Percentiles rank a stretch among this genome's conserved stretches.
Conservation (phyloP, 2,888 invertebrate genomes). For the Rotaria socialis region DNA sequence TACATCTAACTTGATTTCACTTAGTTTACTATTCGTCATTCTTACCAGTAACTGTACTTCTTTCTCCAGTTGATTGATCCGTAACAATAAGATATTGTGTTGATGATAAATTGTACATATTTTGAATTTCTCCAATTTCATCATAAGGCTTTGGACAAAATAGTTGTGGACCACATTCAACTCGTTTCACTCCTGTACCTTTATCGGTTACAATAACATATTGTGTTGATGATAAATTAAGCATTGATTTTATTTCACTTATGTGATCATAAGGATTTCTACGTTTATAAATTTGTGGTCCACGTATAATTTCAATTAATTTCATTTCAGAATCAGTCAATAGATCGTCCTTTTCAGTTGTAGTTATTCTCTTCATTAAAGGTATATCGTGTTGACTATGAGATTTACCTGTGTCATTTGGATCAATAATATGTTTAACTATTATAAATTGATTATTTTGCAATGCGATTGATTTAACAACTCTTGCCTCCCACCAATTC, state of each 20-base stretch:
- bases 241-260: background rate
- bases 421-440: background rate
- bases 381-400: background rate
- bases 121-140: background rate
- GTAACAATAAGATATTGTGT: slow-evolving; percentile 22
- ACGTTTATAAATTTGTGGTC: slow-evolving; percentile 2
- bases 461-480: background rate
- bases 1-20: too few species aligned
- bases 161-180: slow-evolving; percentile 22
- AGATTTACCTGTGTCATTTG: background rate
- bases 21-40: background rate
- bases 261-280: background rate
- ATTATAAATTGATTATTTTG: slow-evolving; percentile 14
- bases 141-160: background rate
- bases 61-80: slow-evolving; percentile 19
- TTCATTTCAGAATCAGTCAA: background rate
- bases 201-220: background rate
- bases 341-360: background rate
- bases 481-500: background rate
- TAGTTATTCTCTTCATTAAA: background rate
- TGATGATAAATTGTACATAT: slow-evolving; percentile 33
- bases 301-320: slow-evolving; percentile 19
- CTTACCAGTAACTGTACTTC: background rate
- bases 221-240: slow-evolving; percentile 20
- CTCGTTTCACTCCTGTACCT: background rate